phyloP scores from a whole-genome alignment of 2,113 vertebrate genomes.

The Sisor rabdophorus region DNA sequence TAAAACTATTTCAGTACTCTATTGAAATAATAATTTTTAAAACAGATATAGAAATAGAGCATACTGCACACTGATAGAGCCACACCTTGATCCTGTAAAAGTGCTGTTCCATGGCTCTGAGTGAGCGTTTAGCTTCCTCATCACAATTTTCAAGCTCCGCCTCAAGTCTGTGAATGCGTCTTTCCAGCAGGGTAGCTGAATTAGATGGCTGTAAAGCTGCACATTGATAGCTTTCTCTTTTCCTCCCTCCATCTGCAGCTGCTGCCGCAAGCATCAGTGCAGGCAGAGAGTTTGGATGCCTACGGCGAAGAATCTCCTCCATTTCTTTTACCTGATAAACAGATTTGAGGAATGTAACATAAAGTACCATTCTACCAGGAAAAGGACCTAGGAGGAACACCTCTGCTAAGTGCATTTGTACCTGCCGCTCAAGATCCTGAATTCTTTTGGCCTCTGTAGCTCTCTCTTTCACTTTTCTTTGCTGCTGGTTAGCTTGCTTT shows the following conservation, averaged over 20 bases:
- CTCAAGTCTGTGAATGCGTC: constrained; percentile 82
- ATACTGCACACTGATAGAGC: neutral
- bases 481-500: constrained; percentile 68
- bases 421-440: constrained; percentile 86
- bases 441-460: constrained; percentile 78
- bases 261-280: constrained; percentile 87
- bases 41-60: neutral
- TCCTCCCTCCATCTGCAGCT: constrained; percentile 46
- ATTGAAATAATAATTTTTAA: too few relatives aligned
- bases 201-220: constrained; percentile 52
- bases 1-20: neutral
- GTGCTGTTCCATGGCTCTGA: constrained; percentile 85
- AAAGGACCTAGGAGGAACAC: neutral
- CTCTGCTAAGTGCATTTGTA: constrained; percentile 37
- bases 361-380: neutral
- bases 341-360: neutral
- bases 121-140: constrained; percentile 85
- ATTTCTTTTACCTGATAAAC: constrained; percentile 83
- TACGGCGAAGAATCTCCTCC: constrained; percentile 81
- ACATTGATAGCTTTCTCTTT: neutral
- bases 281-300: constrained; percentile 87
- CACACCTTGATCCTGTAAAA: constrained; percentile 87
- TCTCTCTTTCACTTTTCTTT: constrained; percentile 74
- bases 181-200: constrained; percentile 77
- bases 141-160: constrained; percentile 83